Base-by-base conservation (phyloP, 2,797 vertebrate genomes). In the Pitangus sulphuratus region DNA sequence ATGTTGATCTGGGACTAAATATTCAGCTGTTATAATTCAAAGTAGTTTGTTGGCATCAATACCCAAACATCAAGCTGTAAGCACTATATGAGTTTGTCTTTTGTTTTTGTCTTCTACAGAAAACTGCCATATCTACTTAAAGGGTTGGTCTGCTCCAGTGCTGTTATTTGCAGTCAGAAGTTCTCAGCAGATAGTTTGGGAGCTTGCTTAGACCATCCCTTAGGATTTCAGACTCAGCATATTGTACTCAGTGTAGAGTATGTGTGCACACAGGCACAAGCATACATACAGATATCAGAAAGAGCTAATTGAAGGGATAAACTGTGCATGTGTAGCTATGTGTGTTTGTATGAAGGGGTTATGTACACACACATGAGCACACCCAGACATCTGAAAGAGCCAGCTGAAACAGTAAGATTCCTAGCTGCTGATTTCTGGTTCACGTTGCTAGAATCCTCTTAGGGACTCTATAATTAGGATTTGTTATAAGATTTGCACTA, bases 401-500 rank as follows among this genome's bases (percentile, higher is more conserved):
- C 72, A 26, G 40, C 8, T 51, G 58, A 76, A 86, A 53, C 47
- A 24, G 21, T 68, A 28, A 69, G 64, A 61, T 54, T 81, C 17
- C 15, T 81, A 47, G 28, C 71, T 91, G 21, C 75, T 78, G 19
- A 53, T 65, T 87, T 90, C 80, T 83, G 70, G 58, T 70, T 95
- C 70, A 58, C 25, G 9, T 75, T 89, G 45, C 51, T 84, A 40
- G 80, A 82, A 81, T 89, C 39, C 15, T 91, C 80, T 61, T 78
- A 44, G 30, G 47, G 37, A 47, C 65, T 74, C 56, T 76, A 50
- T 84, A 94, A 95, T 94, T 90, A 93, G 69, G 42, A 78, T 88
- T 90, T 89, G 40, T 84, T 69, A 78, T 71, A 75, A 88, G 87
- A 84, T 88, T 80, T 91, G 50, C 42, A 53, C 76, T 90, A 79